Evolutionary conservation across 2,888 invertebrate genomes (phyloP).

Genomic region (Dicyrtoma fusca): DNA sequence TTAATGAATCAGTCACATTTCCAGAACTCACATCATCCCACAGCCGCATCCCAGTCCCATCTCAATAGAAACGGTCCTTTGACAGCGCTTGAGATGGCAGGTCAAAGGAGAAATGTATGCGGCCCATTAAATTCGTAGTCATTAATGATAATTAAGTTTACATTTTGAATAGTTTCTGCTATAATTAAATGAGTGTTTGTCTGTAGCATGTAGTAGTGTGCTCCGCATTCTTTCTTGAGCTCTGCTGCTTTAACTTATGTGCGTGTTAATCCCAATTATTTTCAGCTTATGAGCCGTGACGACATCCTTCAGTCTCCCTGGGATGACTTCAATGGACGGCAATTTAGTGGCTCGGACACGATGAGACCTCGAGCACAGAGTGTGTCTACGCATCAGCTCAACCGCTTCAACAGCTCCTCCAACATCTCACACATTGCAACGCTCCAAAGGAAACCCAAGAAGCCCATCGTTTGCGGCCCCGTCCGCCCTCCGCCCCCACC

Average conservation of each 20-base stretch:
- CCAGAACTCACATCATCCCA: not conserved
- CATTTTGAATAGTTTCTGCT: no score
- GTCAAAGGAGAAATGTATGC: constrained; percentile 9
- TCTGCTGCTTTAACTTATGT: no score
- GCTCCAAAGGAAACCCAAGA: constrained; percentile 40
- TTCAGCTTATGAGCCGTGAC: constrained; percentile 60
- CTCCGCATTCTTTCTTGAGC: no score
- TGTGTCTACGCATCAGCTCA: constrained; percentile 57
- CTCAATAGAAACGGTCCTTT: constrained; percentile 46
- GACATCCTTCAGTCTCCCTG: not conserved
- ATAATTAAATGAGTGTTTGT: no score
- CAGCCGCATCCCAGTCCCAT: not conserved
- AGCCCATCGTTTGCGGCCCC: constrained; percentile 42
- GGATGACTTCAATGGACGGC: not conserved
- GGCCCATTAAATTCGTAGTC: no score
- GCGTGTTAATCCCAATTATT: constrained; percentile 20
- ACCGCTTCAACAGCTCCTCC: constrained; percentile 48
- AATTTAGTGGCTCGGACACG: constrained; percentile 57
- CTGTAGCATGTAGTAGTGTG: no score
- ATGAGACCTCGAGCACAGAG: constrained; percentile 60
- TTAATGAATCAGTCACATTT: not conserved
- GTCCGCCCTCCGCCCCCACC: constrained; percentile 53
- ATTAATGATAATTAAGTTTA: no score
- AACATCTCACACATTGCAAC: constrained; percentile 55
- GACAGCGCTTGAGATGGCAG: constrained; percentile 52